These are phyloP conservation scores for Aporrectodea caliginosa DNA, from an alignment of 1,140 invertebrate genomes.

Conservation along the genomic window DNA sequence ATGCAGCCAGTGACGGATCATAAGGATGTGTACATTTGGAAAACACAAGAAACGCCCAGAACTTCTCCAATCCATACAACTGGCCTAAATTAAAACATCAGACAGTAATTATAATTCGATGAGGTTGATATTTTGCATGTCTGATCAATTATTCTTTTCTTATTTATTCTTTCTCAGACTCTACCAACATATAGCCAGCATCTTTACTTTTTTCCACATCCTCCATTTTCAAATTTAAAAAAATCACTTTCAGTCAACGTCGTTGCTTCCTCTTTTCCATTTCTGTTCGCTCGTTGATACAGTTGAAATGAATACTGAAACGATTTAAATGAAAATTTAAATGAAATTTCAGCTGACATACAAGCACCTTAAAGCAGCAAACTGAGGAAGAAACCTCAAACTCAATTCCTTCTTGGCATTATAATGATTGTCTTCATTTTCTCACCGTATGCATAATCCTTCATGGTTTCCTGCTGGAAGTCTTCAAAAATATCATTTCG, in stretches of 20 bases:
- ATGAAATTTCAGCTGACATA: not conserved
- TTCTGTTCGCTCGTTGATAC: too few relatives aligned
- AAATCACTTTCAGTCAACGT: too few relatives aligned
- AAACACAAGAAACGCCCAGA: constrained; percentile 93
- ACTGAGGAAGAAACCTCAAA: too few relatives aligned
- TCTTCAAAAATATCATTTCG: constrained; percentile 86
- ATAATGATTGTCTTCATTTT: not conserved
- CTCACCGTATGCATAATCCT: constrained; percentile 81
- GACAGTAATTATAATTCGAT: constrained; percentile 1
- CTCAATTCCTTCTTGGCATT: too few relatives aligned
- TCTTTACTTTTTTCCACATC: too few relatives aligned
- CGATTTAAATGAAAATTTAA: not conserved
- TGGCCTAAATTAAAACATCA: constrained; percentile 66
- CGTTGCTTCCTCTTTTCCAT: too few relatives aligned
- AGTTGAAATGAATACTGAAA: not conserved
- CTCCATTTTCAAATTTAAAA: too few relatives aligned
- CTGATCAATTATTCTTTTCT: not conserved
- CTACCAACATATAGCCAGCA: too few relatives aligned
- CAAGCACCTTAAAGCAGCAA: not conserved
- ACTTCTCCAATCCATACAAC: constrained; percentile 96
- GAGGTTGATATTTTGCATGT: not conserved
- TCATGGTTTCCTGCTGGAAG: constrained; percentile 89
- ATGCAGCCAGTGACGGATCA: constrained; percentile 71
- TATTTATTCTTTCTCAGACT: too few relatives aligned
- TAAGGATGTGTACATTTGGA: constrained; percentile 65